phyloP scores from a whole-genome alignment of 2,888 invertebrate species.

The Hoplodrina blanda region DNA sequence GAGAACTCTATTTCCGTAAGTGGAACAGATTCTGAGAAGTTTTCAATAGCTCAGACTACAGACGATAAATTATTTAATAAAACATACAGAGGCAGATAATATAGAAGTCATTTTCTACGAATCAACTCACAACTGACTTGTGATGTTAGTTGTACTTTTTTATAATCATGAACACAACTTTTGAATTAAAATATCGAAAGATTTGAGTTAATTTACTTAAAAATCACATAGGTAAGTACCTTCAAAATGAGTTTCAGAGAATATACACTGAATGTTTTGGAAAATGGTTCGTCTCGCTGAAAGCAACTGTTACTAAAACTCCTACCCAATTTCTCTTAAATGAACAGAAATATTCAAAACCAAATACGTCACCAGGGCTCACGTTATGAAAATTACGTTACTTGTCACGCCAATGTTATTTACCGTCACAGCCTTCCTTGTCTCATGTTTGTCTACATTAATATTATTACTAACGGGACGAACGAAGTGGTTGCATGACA shows the following conservation, averaged over 20 bases:
- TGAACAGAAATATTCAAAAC: slow-evolving; percentile 26
- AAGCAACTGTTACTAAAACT: not conserved
- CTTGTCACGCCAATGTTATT: slow-evolving; percentile 44
- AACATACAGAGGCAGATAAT: no score
- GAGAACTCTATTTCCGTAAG: slow-evolving; percentile 1
- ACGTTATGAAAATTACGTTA: slow-evolving; percentile 52
- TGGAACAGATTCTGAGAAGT: slow-evolving; percentile 7
- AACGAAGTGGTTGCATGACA: slow-evolving; percentile 54
- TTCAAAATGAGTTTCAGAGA: no score
- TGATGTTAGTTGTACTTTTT: not conserved
- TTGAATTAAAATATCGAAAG: not conserved
- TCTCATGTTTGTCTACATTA: slow-evolving; percentile 52
- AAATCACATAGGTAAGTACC: no score
- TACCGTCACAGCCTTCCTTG: slow-evolving; percentile 51
- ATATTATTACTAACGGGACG: slow-evolving; percentile 43
- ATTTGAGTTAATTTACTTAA: no score
- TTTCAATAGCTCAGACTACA: not conserved
- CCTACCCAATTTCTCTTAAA: not conserved
- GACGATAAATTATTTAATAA: not conserved
- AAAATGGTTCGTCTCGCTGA: not conserved
- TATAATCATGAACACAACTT: not conserved
- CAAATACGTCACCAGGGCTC: slow-evolving; percentile 34
- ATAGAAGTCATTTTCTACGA: not conserved
- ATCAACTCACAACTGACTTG: not conserved
- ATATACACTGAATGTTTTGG: not conserved